Evolutionary conservation across 2,888 invertebrate species (phyloP).

Genomic region (Caenorhabditis sp.): DNA sequence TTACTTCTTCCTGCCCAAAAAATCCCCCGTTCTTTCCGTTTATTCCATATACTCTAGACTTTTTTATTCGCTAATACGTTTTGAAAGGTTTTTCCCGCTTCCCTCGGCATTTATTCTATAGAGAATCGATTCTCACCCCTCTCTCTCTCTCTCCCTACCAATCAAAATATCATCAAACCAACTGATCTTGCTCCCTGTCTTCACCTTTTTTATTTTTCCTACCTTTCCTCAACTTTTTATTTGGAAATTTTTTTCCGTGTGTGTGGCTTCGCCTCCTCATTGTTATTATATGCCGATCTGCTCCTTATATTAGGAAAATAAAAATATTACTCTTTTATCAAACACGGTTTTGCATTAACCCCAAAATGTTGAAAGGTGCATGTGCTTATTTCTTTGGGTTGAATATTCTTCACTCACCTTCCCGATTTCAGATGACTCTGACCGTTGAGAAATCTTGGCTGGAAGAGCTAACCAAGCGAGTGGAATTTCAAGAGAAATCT

Average conservation of each 20-base stretch:
- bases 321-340: background rate
- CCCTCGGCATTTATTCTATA: slow-evolving; percentile 17
- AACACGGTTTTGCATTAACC: background rate
- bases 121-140: slow-evolving; percentile 5
- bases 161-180: slow-evolving; percentile 35
- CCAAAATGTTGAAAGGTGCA: slow-evolving; percentile 31
- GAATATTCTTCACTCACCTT: background rate
- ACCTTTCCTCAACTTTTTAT: background rate
- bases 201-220: background rate
- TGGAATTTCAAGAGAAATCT: slow-evolving; percentile 53
- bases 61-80: background rate
- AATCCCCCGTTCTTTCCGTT: slow-evolving; percentile 21
- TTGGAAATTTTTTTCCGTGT: background rate
- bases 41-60: background rate
- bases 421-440: slow-evolving; percentile 32
- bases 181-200: slow-evolving; percentile 33
- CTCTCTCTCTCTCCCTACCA: background rate
- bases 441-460: slow-evolving; percentile 55
- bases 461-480: slow-evolving; percentile 50
- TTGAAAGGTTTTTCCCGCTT: background rate
- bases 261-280: background rate
- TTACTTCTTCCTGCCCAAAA: background rate
- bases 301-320: slow-evolving; percentile 19
- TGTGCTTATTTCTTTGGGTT: slow-evolving; percentile 21
- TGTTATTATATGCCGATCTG: slow-evolving; percentile 25